Evolutionary conservation across 2,888 invertebrate genomes (phyloP).

Genomic region (Caenorhabditis doughertyi): DNA sequence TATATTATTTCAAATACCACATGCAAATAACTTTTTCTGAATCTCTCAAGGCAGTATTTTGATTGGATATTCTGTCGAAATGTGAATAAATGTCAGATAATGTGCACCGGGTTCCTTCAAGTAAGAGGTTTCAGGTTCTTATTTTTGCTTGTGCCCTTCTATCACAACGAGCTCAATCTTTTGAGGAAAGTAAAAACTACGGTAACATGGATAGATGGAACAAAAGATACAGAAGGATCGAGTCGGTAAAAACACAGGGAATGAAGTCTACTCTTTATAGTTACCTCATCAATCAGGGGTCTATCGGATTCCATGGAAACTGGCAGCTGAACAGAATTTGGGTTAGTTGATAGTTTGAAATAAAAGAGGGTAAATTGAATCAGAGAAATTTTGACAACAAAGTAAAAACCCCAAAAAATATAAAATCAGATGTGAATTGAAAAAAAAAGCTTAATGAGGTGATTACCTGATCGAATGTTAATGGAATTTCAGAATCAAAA

Average conservation of each 20-base stretch:
- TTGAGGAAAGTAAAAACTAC: too few species aligned
- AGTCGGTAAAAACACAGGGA: slow-evolving; percentile 48
- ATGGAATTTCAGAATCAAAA: slow-evolving; percentile 74
- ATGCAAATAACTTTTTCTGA: neutral
- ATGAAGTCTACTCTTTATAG: slow-evolving; percentile 22
- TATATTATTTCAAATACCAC: neutral
- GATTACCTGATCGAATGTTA: slow-evolving; percentile 78
- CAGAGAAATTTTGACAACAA: neutral
- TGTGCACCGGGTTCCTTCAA: too few species aligned
- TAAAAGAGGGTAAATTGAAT: slow-evolving; percentile 35
- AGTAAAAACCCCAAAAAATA: slow-evolving; percentile 11
- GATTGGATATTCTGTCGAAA: neutral
- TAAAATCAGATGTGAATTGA: neutral
- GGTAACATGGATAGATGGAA: slow-evolving; percentile 20
- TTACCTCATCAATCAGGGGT: slow-evolving; percentile 73
- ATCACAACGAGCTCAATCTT: too few species aligned
- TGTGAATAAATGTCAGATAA: too few species aligned
- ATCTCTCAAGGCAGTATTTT: neutral
- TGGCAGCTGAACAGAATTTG: slow-evolving; percentile 59
- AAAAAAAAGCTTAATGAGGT: neutral
- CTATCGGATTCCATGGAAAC: slow-evolving; percentile 70
- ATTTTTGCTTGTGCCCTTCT: too few species aligned
- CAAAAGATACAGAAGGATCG: slow-evolving; percentile 49
- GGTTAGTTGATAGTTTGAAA: slow-evolving; percentile 38
- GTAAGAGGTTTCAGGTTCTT: too few species aligned